A percentile compares a stretch with the other conserved stretches of the same genome.
Conservation (phyloP, 2,888 invertebrate species). For the Clanis bilineata region DNA sequence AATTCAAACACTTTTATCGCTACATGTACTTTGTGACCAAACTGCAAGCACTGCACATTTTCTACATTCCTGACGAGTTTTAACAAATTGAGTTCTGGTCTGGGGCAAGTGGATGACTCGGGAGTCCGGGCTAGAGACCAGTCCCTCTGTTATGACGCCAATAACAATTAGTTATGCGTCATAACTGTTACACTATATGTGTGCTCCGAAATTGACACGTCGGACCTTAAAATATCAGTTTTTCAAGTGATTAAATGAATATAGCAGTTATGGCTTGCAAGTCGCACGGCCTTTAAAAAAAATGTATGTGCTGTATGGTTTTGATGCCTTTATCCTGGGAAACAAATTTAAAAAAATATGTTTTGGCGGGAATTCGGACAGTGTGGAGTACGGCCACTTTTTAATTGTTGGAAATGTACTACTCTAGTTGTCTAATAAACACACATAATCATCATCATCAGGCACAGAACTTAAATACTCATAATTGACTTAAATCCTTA, state of each 20-base stretch:
- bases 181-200: not conserved
- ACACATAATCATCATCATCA: too few species aligned
- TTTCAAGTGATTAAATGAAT: not conserved
- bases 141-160: constrained; percentile 37
- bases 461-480: too few species aligned
- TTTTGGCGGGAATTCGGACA: too few species aligned
- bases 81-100: constrained; percentile 60
- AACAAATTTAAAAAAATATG: not conserved
- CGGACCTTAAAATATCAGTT: not conserved
- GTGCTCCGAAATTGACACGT: not conserved
- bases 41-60: constrained; percentile 60
- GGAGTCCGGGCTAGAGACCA: constrained; percentile 20
- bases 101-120: constrained; percentile 24
- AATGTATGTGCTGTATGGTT: not conserved
- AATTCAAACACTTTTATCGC: constrained; percentile 28
- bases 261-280: not conserved
- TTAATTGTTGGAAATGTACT: too few species aligned
- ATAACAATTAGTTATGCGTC: constrained; percentile 16
- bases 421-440: too few species aligned
- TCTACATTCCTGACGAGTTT: constrained; percentile 56
- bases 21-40: constrained; percentile 34
- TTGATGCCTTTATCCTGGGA: not conserved
- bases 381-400: too few species aligned
- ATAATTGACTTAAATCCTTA: too few species aligned
- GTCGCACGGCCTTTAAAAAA: too few species aligned